A percentile compares a stretch with the other conserved stretches of the same genome.
Conservation (phyloP, 2,113 vertebrate species). For the Cepphus grylle region DNA sequence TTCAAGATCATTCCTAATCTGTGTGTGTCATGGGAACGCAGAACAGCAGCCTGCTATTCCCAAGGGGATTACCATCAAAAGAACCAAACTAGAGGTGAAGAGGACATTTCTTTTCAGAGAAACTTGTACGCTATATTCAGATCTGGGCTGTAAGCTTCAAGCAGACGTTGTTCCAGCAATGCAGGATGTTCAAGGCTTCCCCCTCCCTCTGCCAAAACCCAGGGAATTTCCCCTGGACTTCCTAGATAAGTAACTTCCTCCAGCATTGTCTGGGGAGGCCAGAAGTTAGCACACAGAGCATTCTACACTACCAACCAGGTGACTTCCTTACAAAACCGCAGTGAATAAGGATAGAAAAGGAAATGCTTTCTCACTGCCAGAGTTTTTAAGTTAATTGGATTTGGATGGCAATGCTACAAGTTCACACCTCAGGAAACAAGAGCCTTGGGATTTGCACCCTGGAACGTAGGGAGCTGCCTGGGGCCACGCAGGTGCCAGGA, state of each 20-base stretch:
- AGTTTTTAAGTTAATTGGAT: slow-evolving; percentile 17
- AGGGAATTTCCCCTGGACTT: neutral
- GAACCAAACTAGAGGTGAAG: neutral
- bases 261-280: neutral
- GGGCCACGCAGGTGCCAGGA: slow-evolving; percentile 38
- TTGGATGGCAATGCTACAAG: neutral
- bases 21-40: slow-evolving; percentile 1
- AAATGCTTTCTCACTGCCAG: neutral
- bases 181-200: neutral
- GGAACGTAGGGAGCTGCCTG: neutral
- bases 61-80: slow-evolving; percentile 27
- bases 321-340: neutral
- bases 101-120: slow-evolving; percentile 16
- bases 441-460: slow-evolving; percentile 35
- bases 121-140: neutral
- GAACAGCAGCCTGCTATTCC: slow-evolving; percentile 19
- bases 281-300: neutral
- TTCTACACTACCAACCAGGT: neutral
- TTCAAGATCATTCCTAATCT: neutral
- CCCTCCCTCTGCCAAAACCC: neutral
- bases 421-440: slow-evolving; percentile 51
- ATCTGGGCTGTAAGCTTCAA: neutral
- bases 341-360: neutral
- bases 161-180: neutral
- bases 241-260: neutral